Base-by-base conservation (phyloP, 2,888 invertebrate genomes). In the Campopleginae sp. region DNA sequence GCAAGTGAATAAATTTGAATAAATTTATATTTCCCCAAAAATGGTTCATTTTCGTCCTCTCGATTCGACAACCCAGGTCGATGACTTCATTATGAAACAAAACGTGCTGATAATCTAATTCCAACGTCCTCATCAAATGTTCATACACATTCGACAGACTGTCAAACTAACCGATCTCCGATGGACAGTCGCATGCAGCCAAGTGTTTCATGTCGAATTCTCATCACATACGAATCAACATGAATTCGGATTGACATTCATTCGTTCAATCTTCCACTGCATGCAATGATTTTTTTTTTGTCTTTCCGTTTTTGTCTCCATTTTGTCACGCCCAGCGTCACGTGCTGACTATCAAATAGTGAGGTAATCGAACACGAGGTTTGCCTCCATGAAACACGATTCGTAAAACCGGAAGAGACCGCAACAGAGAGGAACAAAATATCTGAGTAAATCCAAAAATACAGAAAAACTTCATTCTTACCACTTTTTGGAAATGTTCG, bases 191-290 rank as follows among this genome's bases (percentile, higher is more conserved):
- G 19, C n/a, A n/a, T 4, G 12, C 75, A 46, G 6, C 31, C 27
- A 2, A 27, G 23, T 46, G 27, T 42, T 54, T 31, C 46, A n/a
- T 76, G 31, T 76, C 33, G n/a, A 33, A 51, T 27, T 44, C 46
- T 48, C 65, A 38, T 38, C 48, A 61, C 66, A 31, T 74, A 61
- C 58, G 79, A 31, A 46, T 74, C 72, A 44, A 12, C 71, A 80
- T 38, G 33, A 46, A 79, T 68, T 76, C 74, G 72, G 80, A 86
- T 80, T 68, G 83, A 84, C 86, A 65, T 72, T 54, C 63, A 38
- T 77, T 78, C 82, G 75, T 79, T 82, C 51, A 74, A 81, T 75
- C 48, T 80, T 66, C 17, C 12, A 6, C 51, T 68, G 65, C 80
- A 76, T 82, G 63, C 79, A 71, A 79, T 82, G 54, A 85, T 71